Base-by-base conservation (phyloP, 2,797 vertebrate species). In the Labroides dimidiatus region DNA sequence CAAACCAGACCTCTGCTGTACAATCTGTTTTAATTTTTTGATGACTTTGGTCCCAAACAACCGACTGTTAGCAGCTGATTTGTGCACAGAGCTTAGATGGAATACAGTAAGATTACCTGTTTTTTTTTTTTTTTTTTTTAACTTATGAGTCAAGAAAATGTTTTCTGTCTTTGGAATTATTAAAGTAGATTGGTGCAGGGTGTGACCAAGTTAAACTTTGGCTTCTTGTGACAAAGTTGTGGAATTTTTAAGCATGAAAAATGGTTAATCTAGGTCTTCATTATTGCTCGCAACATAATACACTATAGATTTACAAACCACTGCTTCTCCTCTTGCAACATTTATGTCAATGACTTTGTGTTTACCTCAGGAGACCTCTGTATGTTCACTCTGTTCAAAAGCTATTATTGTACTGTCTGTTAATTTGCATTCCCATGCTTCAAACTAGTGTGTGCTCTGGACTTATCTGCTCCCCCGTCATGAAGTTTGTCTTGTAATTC, bases 401-500 rank as follows among this genome's bases (percentile, higher is more conserved):
- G 13, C 52, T 39, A 57, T 47, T 39, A 11, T 8, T 30, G 37
- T 58, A 16, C 14, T 37, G 2, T 24, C 17, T 66, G 30, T 6
- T 33, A 14, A 65, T 37, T 36, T 52, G 19, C 42, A 45, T 68
- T 58, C 33, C 27, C 41, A n/a, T 21, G 20, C 23, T 58, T 50
- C 58, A 13, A 30, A 41, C 37, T 52, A 19, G 15, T 27, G 11
- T 43, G 3, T 36, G 44, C 17, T 23, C 44, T 16, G n/a, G 37
- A 19, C 12, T 48, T 60, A 23, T 7, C 30, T 69, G 36, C 10
- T 9, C 45, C 54, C 23, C 6, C 11, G 23, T 33, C 20, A 17
- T 51, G 2, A 4, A 48, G 42, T 67, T 24, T 33, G 51, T 56
- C 23, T 64, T 36, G 21, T 64, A 59, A 9, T 50, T 71, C 48